These are phyloP conservation scores for Karalla daura DNA, from an alignment of 2,797 vertebrate species.

Conservation along the genomic window DNA sequence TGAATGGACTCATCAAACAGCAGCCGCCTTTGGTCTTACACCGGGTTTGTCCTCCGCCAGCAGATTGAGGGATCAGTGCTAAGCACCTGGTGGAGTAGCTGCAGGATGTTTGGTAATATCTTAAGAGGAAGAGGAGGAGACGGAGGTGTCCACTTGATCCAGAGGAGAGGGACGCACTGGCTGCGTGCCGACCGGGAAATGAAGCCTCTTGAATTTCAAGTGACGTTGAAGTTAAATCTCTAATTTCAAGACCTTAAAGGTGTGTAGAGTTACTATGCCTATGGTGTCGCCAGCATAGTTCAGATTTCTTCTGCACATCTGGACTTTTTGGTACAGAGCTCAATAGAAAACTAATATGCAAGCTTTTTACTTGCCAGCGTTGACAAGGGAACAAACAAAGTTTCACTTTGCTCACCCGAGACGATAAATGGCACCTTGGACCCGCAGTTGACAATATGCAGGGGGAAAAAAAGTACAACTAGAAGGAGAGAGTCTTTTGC, in stretches of 20 bases:
- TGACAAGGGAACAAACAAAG: background rate
- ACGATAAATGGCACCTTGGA: slow-evolving; percentile 17
- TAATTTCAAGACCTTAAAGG: slow-evolving; percentile 2
- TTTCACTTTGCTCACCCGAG: slow-evolving; percentile 23
- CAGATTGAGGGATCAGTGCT: slow-evolving; percentile 54
- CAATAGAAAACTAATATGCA: background rate
- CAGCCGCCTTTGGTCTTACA: slow-evolving; percentile 38
- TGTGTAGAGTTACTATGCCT: background rate
- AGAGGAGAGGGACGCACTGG: slow-evolving; percentile 14
- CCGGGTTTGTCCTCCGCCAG: slow-evolving; percentile 38
- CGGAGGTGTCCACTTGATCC: slow-evolving; percentile 23
- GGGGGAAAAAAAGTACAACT: too few species aligned
- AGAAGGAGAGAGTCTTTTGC: slow-evolving; percentile 1
- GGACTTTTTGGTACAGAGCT: background rate
- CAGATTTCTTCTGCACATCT: background rate
- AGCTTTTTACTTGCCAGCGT: background rate
- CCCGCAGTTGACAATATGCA: slow-evolving; percentile 4
- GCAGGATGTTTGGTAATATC: slow-evolving; percentile 26
- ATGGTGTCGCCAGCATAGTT: background rate
- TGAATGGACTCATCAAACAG: slow-evolving; percentile 44
- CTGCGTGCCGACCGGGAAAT: background rate
- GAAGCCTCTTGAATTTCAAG: slow-evolving; percentile 12
- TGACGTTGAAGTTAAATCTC: background rate
- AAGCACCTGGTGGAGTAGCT: slow-evolving; percentile 29
- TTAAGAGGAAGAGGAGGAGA: slow-evolving; percentile 24